Evolutionary conservation across 2,113 vertebrate species (phyloP), one percentile per base, ranked within the genome.

Genomic region (Seriola rivoliana): DNA sequence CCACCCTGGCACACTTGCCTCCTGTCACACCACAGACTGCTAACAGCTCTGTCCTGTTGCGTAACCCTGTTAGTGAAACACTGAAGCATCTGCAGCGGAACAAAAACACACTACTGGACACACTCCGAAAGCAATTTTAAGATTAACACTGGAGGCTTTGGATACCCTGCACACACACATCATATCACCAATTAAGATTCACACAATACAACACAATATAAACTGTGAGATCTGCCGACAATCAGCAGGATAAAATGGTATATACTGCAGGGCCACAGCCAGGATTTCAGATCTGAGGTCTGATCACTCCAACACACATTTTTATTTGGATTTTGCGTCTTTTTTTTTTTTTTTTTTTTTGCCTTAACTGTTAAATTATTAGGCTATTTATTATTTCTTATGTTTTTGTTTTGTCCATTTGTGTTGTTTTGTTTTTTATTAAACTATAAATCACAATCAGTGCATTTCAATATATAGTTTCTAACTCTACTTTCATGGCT

Each of bases 31-130:
- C 73, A 34, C 59, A 44, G 58, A 67, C 70, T 19, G 75, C 70
- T 75, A 78, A 78, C 78, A 78, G 64, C 78, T 78, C 78, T 36
- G 74, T 74, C 78, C 78, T 75, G 85, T 81, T 84, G 81, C 73
- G 66, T 78, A 84, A 87, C 64, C 78, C 44, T 78, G 78, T 81
- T 85, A 75, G 78, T 44, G 42, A 78, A 74, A 79, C 78, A 63
- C 73, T 80, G 69, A 25, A 77, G 64, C 73, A 75, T 66, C 70
- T 5, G 62, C 64, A 66, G 19, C 60, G 70, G 44, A 65, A 65
- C 74, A 58, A 70, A 58, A 70, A 81, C 74, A 78, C 78, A 81
- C 40, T 5, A 29, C 71, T 29, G 67, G 55, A 75, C 72, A 68
- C 71, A 66, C 70, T 46, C 64, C 78, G 59, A 54, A 60, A 64